These are phyloP conservation scores for Agonopterix heracliana DNA, from an alignment of 2,888 invertebrate species.

Conservation along the genomic window DNA sequence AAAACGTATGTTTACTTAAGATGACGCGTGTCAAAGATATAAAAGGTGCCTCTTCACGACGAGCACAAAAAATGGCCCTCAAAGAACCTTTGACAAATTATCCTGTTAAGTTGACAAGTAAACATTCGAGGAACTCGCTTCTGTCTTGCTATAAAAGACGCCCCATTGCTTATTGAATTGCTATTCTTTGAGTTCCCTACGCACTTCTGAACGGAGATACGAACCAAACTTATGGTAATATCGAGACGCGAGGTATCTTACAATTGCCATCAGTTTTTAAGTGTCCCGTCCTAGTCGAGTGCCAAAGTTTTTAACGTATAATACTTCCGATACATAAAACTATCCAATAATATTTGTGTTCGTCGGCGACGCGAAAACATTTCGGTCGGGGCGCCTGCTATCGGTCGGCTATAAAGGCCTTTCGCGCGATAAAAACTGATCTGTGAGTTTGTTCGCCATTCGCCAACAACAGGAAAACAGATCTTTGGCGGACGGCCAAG, in stretches of 20 bases:
- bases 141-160: conserved; percentile 8
- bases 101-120: conserved; percentile 51
- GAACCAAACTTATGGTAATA: conserved; percentile 27
- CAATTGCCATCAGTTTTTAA: conserved; percentile 40
- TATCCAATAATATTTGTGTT: conserved; percentile 70
- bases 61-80: conserved; percentile 48
- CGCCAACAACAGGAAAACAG: conserved; percentile 72
- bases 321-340: conserved; percentile 74
- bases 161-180: conserved; percentile 24
- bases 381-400: conserved; percentile 41
- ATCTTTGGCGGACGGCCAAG: conserved; percentile 68
- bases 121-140: conserved; percentile 25
- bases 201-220: conserved; percentile 28
- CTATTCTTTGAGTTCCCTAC: conserved; percentile 27
- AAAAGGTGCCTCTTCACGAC: conserved; percentile 38
- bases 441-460: conserved; percentile 70
- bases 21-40: conserved; percentile 57
- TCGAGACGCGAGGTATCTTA: conserved; percentile 1
- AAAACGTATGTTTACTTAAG: conserved; percentile 50
- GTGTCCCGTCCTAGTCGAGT: conserved; percentile 45
- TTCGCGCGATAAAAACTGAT: conserved; percentile 76
- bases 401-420: conserved; percentile 74
- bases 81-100: conserved; percentile 68
- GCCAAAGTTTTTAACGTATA: conserved; percentile 70
- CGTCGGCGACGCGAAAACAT: conserved; percentile 65